Percentiles rank a stretch among this genome's conserved stretches.
Evolutionary conservation across 2,888 invertebrate genomes (phyloP).

Genomic region (Acanthacorydalis orientalis): DNA sequence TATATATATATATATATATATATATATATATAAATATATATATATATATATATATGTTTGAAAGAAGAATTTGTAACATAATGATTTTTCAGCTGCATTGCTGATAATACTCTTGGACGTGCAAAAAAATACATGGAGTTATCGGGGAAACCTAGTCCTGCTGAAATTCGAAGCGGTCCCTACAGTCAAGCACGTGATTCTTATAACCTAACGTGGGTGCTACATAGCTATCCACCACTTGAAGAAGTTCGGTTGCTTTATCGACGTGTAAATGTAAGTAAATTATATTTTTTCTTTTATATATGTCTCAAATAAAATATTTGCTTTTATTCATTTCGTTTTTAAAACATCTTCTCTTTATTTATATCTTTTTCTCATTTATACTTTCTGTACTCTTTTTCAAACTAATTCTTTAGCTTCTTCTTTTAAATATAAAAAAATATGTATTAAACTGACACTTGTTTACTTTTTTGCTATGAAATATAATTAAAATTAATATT

Average conservation of each 20-base stretch:
- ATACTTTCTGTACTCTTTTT: no score
- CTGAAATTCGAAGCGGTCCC: constrained; percentile 48
- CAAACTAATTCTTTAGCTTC: no score
- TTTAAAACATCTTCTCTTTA: no score
- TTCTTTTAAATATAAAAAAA: no score
- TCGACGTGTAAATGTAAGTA: constrained; percentile 44
- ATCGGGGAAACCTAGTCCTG: constrained; percentile 52
- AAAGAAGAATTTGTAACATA: constrained; percentile 4
- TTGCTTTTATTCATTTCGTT: constrained; percentile 1
- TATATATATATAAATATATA: neutral
- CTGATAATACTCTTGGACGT: constrained; percentile 50
- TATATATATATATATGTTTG: neutral
- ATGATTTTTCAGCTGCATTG: constrained; percentile 39
- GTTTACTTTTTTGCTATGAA: no score
- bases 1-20: no score
- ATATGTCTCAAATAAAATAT: no score
- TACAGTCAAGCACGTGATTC: constrained; percentile 37
- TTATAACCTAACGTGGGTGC: constrained; percentile 50
- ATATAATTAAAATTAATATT: no score
- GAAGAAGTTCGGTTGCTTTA: constrained; percentile 53
- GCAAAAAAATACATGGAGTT: constrained; percentile 53
- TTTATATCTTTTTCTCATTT: no score
- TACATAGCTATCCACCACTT: constrained; percentile 55
- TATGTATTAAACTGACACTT: no score
- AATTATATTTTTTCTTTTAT: neutral